Conservation (phyloP, 2,797 vertebrate genomes). For the Clarias pachynema region DNA sequence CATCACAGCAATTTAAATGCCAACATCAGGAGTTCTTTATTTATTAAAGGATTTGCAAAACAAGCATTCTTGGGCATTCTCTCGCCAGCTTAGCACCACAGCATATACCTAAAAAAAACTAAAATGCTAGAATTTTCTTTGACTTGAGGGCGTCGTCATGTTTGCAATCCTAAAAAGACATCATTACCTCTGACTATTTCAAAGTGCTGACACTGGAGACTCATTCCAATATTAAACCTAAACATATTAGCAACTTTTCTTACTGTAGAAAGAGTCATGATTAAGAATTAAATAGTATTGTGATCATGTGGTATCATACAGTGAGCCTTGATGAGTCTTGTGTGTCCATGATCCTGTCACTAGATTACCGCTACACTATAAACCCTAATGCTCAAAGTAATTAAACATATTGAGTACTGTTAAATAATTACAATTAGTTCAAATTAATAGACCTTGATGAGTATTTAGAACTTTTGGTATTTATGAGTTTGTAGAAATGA, state of each 20-base stretch:
- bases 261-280: neutral
- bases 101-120: neutral
- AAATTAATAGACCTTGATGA: too few relatives aligned
- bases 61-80: neutral
- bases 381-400: too few relatives aligned
- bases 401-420: too few relatives aligned
- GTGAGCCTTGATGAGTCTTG: neutral
- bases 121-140: neutral
- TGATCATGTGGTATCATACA: neutral
- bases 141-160: neutral
- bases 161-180: neutral
- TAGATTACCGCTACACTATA: too few relatives aligned
- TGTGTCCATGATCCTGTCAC: too few relatives aligned
- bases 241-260: neutral
- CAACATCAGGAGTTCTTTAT: neutral
- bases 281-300: neutral
- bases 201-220: too few relatives aligned
- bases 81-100: neutral
- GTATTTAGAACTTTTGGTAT: too few relatives aligned
- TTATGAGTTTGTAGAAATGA: too few relatives aligned
- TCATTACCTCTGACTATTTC: neutral
- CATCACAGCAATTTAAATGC: neutral
- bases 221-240: neutral
- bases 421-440: too few relatives aligned
- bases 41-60: neutral